These are phyloP conservation scores for Tanaodytes sp. DNA, from an alignment of 2,888 invertebrate species.

Conservation along the genomic window DNA sequence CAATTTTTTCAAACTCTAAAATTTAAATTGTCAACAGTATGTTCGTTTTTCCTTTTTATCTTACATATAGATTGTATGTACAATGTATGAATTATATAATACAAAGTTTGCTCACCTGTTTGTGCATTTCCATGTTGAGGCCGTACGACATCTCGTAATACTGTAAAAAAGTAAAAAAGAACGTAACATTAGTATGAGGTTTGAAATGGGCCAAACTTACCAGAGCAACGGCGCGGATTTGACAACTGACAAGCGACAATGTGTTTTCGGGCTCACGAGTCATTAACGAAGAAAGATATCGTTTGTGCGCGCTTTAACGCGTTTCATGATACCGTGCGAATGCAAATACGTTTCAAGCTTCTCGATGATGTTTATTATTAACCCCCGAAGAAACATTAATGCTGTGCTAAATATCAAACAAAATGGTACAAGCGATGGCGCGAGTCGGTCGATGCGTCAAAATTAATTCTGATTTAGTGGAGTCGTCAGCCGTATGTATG, in stretches of 20 bases:
- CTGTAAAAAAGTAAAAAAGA: no score
- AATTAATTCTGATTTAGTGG: constrained; percentile 23
- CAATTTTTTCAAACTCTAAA: no score
- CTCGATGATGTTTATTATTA: constrained; percentile 33
- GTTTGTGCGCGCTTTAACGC: constrained; percentile 44
- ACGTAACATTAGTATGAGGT: no score
- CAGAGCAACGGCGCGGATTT: constrained; percentile 19
- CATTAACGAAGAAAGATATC: constrained; percentile 54
- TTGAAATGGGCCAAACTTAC: constrained; percentile 18
- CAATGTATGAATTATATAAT: no score
- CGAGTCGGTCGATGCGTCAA: background rate
- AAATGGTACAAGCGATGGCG: constrained; percentile 14
- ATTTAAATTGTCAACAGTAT: no score
- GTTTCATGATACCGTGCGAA: constrained; percentile 46
- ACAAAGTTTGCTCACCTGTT: constrained; percentile 96
- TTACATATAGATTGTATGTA: no score
- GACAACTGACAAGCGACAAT: constrained; percentile 51
- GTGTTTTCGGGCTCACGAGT: constrained; percentile 38
- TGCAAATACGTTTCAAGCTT: constrained; percentile 46
- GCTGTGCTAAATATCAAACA: constrained; percentile 29
- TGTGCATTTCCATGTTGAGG: constrained; percentile 97
- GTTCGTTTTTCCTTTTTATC: no score
- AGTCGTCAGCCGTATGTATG: constrained; percentile 18
- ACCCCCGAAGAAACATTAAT: constrained; percentile 18
- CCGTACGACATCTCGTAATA: constrained; percentile 99